Conservation (phyloP, 1,140 invertebrate species). For the Pomacea maculata region DNA sequence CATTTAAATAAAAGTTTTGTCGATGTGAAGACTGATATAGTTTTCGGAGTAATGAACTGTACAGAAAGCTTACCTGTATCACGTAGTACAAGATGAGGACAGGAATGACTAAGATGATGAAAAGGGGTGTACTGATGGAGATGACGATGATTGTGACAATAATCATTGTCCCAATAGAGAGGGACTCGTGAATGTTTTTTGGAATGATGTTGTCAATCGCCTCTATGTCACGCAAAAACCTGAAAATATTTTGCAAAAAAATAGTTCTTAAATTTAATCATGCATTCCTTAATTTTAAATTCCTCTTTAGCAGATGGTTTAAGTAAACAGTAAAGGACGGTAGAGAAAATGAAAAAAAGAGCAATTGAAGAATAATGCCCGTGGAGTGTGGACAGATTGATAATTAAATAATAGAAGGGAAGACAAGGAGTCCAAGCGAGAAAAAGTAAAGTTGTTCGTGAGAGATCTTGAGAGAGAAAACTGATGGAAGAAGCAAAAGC, state of each 20-base stretch:
- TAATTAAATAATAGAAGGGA: background rate
- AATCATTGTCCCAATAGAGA: conserved; percentile 38
- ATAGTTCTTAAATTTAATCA: background rate
- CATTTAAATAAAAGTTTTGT: too few relatives aligned
- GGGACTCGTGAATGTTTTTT: conserved; percentile 63
- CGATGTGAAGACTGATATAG: too few relatives aligned
- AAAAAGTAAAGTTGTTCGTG: background rate
- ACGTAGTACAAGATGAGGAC: conserved; percentile 70
- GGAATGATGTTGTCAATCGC: conserved; percentile 68
- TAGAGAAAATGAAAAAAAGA: background rate
- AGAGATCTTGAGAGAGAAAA: conserved; percentile 5
- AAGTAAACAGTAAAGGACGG: background rate
- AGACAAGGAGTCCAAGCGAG: background rate
- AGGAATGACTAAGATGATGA: conserved; percentile 66
- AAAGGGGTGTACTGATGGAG: conserved; percentile 48
- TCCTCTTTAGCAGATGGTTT: too few relatives aligned
- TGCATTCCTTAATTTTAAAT: background rate
- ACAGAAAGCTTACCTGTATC: conserved; percentile 62
- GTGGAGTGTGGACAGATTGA: background rate
- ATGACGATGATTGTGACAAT: conserved; percentile 45
- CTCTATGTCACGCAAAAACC: conserved; percentile 71
- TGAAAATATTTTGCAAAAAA: conserved; percentile 66
- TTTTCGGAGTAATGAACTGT: background rate
- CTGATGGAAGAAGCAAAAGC: background rate
- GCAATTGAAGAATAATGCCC: too few relatives aligned